phyloP scores from a whole-genome alignment of 2,113 vertebrate species.

The Rallus limicola region DNA sequence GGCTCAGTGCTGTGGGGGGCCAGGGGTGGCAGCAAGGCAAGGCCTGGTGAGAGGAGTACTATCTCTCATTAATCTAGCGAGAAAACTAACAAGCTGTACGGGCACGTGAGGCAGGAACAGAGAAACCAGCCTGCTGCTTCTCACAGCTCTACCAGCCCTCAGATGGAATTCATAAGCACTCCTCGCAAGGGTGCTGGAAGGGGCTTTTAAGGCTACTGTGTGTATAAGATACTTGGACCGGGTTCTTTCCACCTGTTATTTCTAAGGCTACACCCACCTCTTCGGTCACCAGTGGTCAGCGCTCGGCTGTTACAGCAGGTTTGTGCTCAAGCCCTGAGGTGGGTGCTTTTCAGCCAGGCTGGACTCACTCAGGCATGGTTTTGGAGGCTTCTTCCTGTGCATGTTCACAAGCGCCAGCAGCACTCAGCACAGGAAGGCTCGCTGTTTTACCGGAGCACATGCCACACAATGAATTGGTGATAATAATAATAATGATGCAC shows the following conservation, averaged over 20 bases:
- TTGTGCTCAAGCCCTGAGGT: not conserved
- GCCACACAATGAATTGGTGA: not conserved
- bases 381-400: not conserved
- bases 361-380: not conserved
- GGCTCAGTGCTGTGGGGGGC: not conserved
- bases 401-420: not conserved
- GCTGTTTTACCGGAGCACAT: not conserved
- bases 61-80: not conserved
- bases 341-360: not conserved
- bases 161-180: not conserved
- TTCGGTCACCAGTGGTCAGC: not conserved
- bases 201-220: not conserved
- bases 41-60: not conserved
- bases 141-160: not conserved
- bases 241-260: not conserved
- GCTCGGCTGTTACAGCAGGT: not conserved
- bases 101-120: rapidly evolving
- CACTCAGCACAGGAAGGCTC: not conserved
- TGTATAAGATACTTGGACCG: not conserved
- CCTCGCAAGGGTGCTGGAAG: not conserved
- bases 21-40: not conserved
- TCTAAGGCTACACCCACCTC: not conserved
- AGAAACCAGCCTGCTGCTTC: not conserved
- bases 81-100: not conserved
- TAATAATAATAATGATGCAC: not conserved